A percentile compares a stretch with the other conserved stretches of the same genome.
These are phyloP conservation scores for Aphodius granarius DNA, from an alignment of 2,888 invertebrate genomes.

Conservation along the genomic window DNA sequence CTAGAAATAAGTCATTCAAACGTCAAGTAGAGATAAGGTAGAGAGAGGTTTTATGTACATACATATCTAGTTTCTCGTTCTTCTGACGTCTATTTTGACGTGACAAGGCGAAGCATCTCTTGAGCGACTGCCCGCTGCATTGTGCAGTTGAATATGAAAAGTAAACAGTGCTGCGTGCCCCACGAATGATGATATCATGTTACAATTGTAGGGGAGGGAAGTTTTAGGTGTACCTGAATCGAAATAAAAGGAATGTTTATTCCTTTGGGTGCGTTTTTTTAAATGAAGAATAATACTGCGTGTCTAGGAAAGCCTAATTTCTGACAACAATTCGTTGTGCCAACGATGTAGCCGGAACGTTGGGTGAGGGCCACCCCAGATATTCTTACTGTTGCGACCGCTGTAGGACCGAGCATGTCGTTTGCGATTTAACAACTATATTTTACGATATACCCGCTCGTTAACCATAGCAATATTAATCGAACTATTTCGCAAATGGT, in stretches of 20 bases:
- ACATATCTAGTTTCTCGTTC: slow-evolving; percentile 6
- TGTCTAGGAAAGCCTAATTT: too few species aligned
- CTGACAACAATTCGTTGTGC: too few species aligned
- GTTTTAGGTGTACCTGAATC: neutral
- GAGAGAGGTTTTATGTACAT: neutral
- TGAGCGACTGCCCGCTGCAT: slow-evolving; percentile 35
- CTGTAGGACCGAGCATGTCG: neutral
- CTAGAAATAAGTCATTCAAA: neutral
- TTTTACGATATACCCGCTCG: slow-evolving; percentile 8
- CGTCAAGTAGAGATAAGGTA: neutral
- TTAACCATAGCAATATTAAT: slow-evolving; percentile 17
- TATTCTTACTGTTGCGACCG: neutral
- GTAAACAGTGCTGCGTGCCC: slow-evolving; percentile 50
- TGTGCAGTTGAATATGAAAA: slow-evolving; percentile 54
- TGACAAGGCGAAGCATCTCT: neutral
- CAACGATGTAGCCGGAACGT: too few species aligned
- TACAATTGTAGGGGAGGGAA: slow-evolving; percentile 48
- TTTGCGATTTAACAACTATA: slow-evolving; percentile 5
- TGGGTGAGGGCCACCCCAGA: too few species aligned
- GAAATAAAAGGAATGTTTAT: neutral
- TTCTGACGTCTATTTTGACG: slow-evolving; percentile 4
- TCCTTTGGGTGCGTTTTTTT: neutral
- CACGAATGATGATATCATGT: slow-evolving; percentile 50
- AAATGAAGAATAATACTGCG: too few species aligned
- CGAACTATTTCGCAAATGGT: slow-evolving; percentile 19